A percentile compares a stretch with the other conserved stretches of the same genome.
These are phyloP conservation scores for Salticus scenicus DNA, from an alignment of 2,888 invertebrate species.

Conservation along the genomic window DNA sequence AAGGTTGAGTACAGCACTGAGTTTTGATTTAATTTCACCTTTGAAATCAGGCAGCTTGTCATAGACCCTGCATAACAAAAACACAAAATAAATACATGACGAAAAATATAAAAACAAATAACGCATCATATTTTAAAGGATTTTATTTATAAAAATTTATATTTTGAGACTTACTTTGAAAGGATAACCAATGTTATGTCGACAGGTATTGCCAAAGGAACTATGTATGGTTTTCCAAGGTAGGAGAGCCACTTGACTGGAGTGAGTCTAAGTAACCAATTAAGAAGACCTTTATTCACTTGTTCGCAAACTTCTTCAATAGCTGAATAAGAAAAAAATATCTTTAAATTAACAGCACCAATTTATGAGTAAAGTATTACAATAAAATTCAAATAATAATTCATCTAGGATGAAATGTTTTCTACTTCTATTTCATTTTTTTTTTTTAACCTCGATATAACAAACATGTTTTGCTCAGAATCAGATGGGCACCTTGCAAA, in stretches of 20 bases:
- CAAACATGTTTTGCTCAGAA: no score
- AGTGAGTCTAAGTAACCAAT: constrained; percentile 90
- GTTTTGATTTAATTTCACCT: constrained; percentile 54
- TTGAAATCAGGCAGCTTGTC: constrained; percentile 50
- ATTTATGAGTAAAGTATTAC: background rate
- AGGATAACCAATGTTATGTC: constrained; percentile 82
- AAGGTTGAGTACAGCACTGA: constrained; percentile 40
- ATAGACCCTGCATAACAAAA: constrained; percentile 49
- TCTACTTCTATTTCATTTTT: no score
- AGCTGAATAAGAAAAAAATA: constrained; percentile 76
- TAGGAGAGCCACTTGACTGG: constrained; percentile 87
- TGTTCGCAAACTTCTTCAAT: constrained; percentile 95
- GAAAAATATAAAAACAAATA: background rate
- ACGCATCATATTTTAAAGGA: no score
- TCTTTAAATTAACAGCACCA: no score
- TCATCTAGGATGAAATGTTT: background rate
- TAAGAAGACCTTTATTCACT: constrained; percentile 91
- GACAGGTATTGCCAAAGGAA: constrained; percentile 88
- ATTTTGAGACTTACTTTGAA: constrained; percentile 81
- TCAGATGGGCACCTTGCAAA: no score
- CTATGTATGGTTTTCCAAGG: constrained; percentile 87
- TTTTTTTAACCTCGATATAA: no score
- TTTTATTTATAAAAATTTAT: background rate
- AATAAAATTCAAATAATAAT: background rate
- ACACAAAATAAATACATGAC: background rate